Base-by-base conservation (phyloP, 2,888 invertebrate species). In the Scaptomyza parva region DNA sequence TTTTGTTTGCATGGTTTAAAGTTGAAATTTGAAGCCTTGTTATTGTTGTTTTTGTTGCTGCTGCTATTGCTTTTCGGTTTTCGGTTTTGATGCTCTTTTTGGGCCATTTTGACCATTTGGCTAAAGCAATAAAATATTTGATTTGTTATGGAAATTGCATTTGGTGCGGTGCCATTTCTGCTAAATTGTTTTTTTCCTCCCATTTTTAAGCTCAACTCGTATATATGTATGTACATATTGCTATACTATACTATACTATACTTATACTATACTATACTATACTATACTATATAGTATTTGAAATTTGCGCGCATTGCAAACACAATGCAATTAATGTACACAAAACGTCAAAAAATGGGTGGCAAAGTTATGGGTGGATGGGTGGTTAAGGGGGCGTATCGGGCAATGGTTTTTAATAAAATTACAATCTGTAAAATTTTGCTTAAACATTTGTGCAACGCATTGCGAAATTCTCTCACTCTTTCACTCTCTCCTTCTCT, bases 121-220 rank as follows among this genome's bases (percentile, higher is more conserved):
- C 65, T 51, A 71, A 64, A 65, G 57, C 67, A 84, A 80, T 86
- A 86, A 80, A 86, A 86, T 86, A 84, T 84, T 80, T 86, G 78
- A 84, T 86, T 86, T 81, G 81, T 68, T 70, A 77, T 84, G 85
- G 78, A 86, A 86, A 81, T 80, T 77, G 81, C 85, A 84, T 84
- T 84, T 70, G 72, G 44, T 63, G 47, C 53, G 37, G 35, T 63
- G 54, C 30, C 58, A 62, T 65, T 60, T 57, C 43, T 35, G 22
- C 18, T 45, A 30, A 77, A 75, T 67, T 73, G 61, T 14, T 35
- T 14, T 35, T 14, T 35, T 26, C 5, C 26, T 0, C 39, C 24
- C 17, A n/a, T 3, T 11, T 63, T n/a, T 2, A 8, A 37, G 5
- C 61, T 22, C 37, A n/a, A n/a, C 26, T n/a, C 3, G 8, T 20